phyloP scores from a whole-genome alignment of 2,888 invertebrate genomes.

The Dorcus parallelipipedus region DNA sequence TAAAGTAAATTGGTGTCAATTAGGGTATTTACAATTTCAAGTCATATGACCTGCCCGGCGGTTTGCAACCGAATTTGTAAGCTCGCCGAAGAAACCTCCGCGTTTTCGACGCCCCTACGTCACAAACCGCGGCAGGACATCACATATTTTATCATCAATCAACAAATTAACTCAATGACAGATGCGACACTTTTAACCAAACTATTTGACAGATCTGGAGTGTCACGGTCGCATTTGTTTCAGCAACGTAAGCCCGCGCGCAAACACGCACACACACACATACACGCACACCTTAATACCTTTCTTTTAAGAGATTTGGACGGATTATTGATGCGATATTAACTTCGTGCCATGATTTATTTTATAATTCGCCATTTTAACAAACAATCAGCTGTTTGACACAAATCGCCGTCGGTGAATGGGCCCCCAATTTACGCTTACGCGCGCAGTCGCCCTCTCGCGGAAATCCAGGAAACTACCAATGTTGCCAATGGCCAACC shows the following conservation, averaged over 20 bases:
- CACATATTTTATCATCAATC: not conserved
- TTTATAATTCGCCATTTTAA: constrained; percentile 41
- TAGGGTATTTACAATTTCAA: constrained; percentile 23
- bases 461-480: too few species aligned
- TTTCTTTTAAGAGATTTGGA: constrained; percentile 20
- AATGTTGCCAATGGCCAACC: too few species aligned
- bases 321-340: constrained; percentile 39
- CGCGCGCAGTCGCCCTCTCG: too few species aligned
- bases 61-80: not conserved
- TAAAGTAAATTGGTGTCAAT: constrained; percentile 39
- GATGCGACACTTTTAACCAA: constrained; percentile 22
- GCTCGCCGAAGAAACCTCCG: not conserved
- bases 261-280: not conserved
- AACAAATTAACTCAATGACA: not conserved
- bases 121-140: not conserved
- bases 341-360: constrained; percentile 22
- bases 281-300: not conserved
- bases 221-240: not conserved
- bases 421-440: too few species aligned
- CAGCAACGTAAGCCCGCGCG: not conserved
- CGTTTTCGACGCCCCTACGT: not conserved
- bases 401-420: not conserved
- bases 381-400: constrained; percentile 43
- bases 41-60: constrained; percentile 24
- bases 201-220: constrained; percentile 22